A percentile compares a stretch with the other conserved stretches of the same genome.
Evolutionary conservation across 2,113 vertebrate genomes (phyloP).

Genomic region (Oceanites oceanicus): DNA sequence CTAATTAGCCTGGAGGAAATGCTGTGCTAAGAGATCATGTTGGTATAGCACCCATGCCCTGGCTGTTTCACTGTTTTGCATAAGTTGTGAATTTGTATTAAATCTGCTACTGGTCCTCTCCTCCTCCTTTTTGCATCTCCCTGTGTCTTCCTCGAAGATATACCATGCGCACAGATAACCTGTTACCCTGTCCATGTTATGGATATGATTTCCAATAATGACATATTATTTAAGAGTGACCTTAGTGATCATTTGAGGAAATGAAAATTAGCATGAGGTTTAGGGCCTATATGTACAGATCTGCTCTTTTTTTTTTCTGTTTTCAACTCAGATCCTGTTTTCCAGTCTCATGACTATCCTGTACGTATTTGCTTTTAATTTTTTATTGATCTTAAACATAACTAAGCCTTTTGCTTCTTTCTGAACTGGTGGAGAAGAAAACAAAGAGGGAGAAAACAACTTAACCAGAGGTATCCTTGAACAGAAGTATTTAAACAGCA

Average conservation of each 20-base stretch:
- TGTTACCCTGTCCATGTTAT: not conserved
- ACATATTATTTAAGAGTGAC: not conserved
- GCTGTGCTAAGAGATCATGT: not conserved
- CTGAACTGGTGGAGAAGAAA: not conserved
- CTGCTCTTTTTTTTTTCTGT: not conserved
- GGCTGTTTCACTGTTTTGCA: not conserved
- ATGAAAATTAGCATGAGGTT: not conserved
- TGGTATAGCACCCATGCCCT: not conserved
- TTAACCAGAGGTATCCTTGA: not conserved
- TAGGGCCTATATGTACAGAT: not conserved
- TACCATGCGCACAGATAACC: accelerated
- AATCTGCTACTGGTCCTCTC: not conserved
- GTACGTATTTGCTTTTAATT: not conserved
- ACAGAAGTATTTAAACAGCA: not conserved
- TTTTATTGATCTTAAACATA: not conserved
- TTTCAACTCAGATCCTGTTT: not conserved
- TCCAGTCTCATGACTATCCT: not conserved
- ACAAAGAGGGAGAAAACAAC: not conserved
- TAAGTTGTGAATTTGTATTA: not conserved
- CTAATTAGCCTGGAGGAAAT: not conserved
- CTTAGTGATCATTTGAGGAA: not conserved
- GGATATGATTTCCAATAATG: not conserved
- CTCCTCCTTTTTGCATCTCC: not conserved
- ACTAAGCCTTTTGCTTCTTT: not conserved
- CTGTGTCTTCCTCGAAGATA: not conserved